Base-by-base conservation (phyloP, 2,888 invertebrate species). In the Sinotaia quadrata region DNA sequence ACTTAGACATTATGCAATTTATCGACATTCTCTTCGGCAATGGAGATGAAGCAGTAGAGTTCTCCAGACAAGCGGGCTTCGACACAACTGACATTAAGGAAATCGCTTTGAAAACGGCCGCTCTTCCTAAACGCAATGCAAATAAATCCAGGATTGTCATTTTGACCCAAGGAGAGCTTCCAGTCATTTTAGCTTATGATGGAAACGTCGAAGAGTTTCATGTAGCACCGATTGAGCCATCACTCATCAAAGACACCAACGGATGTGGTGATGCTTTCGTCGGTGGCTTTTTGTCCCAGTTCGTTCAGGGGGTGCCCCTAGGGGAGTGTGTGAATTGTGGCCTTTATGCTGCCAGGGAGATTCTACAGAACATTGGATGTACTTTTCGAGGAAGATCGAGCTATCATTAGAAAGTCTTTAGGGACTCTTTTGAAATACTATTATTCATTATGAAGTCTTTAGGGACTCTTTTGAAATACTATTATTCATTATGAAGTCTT, bases 261-360 rank as follows among this genome's bases (percentile, higher is more conserved):
- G 98, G 98, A 4, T 99, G 99, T 69, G 99, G 99, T 0, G 99
- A 99, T 90, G 97, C 98, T 0, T 99, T 99, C 89, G 93, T 95
- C n/a, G 99, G 99, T 67, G 99, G 92, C 4, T 99, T 98, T 88
- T 88, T 99, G 60, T 92, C 96, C 12, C 96, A 97, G 88, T 91
- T 93, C 83, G 91, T 96, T 68, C 91, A 92, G 84, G 92, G 91
- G 1, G 91, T 92, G 83, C 87, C 92, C 1, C 89, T 94, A 51
- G 93, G 92, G 33, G 91, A 91, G 0, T 95, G 96, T 85, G 91
- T 97, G 52, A 92, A 92, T 73, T 96, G 95, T 87, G 98, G 94
- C 0, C 93, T 94, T 62, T 96, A 95, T 91, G 92, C 96, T 0
- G 97, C 97, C 0, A 90, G 92, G 0, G 92, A 95, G 87, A 92